Evolutionary conservation across 2,797 vertebrate genomes (phyloP), one percentile per base, ranked within the genome.

Genomic region (Clamator glandarius): DNA sequence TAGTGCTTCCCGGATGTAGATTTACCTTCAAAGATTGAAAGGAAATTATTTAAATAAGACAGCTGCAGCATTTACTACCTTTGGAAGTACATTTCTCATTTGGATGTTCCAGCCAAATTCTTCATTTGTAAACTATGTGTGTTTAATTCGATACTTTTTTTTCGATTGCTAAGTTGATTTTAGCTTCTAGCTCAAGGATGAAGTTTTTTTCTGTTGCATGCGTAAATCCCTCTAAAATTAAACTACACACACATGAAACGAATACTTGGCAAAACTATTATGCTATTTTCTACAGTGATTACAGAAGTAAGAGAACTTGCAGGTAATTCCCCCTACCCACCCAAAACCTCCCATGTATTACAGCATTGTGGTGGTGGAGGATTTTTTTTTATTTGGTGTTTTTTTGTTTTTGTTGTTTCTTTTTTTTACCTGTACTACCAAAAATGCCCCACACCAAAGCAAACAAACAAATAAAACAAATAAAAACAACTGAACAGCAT

Each of bases 181-280:
- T 69, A 92, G 35, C 44, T 74, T 91, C 69, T 72, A 89, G 69
- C n/a, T 81, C 55, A 79, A 76, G 51, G 39, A 70, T 21, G 4
- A 33, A 84, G 12, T 0, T 2, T 52, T 61, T 68, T 72, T 9
- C 31, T 59, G 36, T 57, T 87, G 41, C 31, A 35, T 61, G 90
- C 84, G 44, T 64, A 90, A 91, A 90, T 67, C 36, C 24, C 74
- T 89, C 86, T 76, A 87, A 93, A 92, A 94, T 89, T 87, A 83
- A 90, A 73, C 57, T 57, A 64, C n/a, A 61, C 25, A 35, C 52
- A 76, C 46, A 90, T 5, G 23, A 92, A 92, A 91, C 3, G 20
- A 93, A 87, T 57, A 76, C 51, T 62, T 93, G 29, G 69, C 63
- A 95, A 36, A 76, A 82, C 31, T 55, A 59, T 66, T 81, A 59